These are phyloP conservation scores for Thermophis baileyi DNA, from an alignment of 2,113 vertebrate species.

Conservation along the genomic window DNA sequence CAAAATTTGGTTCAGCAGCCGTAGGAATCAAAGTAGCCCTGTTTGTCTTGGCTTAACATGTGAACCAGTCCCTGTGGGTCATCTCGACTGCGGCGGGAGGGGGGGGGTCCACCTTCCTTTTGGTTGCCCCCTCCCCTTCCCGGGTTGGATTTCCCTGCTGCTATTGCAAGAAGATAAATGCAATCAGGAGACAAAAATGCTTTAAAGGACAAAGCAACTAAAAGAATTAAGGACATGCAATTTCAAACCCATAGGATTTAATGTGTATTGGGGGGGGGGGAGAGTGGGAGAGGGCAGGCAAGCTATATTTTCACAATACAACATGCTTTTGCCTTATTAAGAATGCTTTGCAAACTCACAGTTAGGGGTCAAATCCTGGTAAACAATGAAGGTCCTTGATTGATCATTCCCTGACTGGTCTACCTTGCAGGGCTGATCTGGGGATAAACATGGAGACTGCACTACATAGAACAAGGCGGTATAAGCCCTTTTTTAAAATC, in stretches of 20 bases:
- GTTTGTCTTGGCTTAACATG: no score
- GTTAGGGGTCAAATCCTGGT: background rate
- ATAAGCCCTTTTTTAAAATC: background rate
- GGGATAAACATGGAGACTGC: background rate
- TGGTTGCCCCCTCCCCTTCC: background rate
- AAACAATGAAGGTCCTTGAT: background rate
- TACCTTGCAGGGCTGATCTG: background rate
- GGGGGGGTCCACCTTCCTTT: background rate
- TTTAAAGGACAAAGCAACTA: background rate
- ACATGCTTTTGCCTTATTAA: background rate
- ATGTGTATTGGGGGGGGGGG: background rate
- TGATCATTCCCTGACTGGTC: background rate
- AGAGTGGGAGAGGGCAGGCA: background rate
- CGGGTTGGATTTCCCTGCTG: background rate
- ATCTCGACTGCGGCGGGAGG: no score
- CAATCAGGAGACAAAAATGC: background rate
- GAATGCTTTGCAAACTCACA: background rate
- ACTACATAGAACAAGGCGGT: background rate
- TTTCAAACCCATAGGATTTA: background rate
- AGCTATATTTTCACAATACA: background rate
- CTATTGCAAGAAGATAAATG: background rate
- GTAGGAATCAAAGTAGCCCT: no score
- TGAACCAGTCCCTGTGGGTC: no score
- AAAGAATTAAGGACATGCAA: background rate
- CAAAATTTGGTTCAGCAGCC: no score